Evolutionary conservation across 2,888 invertebrate genomes (phyloP).

Genomic region (Melanophora roralis): DNA sequence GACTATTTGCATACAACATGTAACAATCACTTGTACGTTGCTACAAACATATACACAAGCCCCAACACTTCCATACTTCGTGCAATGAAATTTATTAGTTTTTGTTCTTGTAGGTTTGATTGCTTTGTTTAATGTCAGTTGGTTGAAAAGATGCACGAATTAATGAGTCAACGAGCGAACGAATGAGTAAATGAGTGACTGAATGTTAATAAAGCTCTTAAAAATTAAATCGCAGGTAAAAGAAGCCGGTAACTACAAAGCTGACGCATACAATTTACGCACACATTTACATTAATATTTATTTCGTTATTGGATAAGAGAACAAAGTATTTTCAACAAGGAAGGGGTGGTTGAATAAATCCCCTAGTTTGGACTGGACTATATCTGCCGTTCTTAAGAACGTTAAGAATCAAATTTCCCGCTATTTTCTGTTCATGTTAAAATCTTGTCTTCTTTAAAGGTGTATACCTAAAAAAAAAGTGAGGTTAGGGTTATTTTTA

Average conservation of each 20-base stretch:
- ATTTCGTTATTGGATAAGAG: constrained; percentile 8
- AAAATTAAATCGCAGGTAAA: constrained; percentile 45
- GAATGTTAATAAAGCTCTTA: constrained; percentile 47
- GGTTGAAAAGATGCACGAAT: constrained; percentile 16
- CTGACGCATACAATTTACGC: neutral
- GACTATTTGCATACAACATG: constrained; percentile 22
- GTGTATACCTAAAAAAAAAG: no score
- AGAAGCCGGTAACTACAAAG: constrained; percentile 27
- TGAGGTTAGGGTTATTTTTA: no score
- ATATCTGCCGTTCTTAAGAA: no score
- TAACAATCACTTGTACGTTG: neutral
- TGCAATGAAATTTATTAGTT: neutral
- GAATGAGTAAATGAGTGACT: constrained; percentile 33
- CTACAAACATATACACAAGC: neutral
- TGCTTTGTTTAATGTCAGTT: constrained; percentile 9
- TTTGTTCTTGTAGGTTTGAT: neutral
- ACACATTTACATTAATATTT: neutral
- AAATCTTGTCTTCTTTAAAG: no score
- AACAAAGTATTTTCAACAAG: neutral
- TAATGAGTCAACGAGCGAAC: neutral
- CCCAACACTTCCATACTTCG: neutral
- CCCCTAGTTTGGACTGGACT: no score
- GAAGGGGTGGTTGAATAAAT: no score
- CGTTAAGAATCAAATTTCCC: no score
- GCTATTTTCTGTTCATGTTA: no score